Percentiles rank a stretch among this genome's conserved stretches.
Conservation (phyloP, 2,797 vertebrate species). For the Sardinella longiceps region DNA sequence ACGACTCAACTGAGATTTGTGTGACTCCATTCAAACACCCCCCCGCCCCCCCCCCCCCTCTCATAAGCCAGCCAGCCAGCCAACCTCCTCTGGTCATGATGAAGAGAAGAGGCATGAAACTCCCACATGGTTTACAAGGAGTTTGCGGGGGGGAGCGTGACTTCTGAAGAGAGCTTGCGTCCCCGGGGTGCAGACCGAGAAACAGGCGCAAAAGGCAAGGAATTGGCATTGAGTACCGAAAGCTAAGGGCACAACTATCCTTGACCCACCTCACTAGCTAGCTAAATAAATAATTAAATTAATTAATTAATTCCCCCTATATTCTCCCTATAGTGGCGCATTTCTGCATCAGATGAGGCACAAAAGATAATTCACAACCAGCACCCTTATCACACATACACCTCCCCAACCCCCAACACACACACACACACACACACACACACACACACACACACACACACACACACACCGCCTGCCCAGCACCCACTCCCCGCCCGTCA, state of each 20-base stretch:
- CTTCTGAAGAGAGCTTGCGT: background rate
- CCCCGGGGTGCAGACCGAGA: background rate
- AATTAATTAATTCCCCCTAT: too few relatives aligned
- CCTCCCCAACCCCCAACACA: background rate
- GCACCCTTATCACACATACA: background rate
- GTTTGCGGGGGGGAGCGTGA: too few relatives aligned
- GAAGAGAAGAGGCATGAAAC: background rate
- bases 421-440: too few relatives aligned
- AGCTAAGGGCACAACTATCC: background rate
- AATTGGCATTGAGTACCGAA: background rate
- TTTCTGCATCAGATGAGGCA: background rate
- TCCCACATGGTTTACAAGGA: background rate
- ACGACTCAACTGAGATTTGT: slow-evolving; percentile 15
- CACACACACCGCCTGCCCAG: too few relatives aligned
- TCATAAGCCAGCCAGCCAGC: background rate
- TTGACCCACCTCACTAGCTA: background rate
- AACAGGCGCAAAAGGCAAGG: background rate
- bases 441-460: too few relatives aligned
- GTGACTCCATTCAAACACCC: background rate
- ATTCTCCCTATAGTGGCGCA: background rate
- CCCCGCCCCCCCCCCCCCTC: too few relatives aligned
- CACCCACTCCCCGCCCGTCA: background rate
- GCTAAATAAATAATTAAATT: background rate
- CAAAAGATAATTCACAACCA: background rate
- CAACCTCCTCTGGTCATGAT: background rate